Conservation (phyloP, 1,140 invertebrate species). For the Pseudomyrmex gracilis region DNA sequence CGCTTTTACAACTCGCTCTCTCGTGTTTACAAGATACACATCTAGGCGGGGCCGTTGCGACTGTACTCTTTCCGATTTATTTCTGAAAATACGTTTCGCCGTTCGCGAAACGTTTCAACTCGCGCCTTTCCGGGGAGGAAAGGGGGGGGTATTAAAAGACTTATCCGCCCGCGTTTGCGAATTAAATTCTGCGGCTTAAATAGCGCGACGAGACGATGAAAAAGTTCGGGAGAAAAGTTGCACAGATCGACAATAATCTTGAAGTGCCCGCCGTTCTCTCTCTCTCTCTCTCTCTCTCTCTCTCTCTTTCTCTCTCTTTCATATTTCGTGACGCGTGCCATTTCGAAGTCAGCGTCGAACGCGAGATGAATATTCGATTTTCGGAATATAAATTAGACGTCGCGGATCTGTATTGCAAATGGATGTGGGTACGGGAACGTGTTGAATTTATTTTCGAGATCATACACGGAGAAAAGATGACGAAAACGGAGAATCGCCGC, state of each 20-base stretch:
- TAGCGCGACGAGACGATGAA: neutral
- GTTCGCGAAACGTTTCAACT: neutral
- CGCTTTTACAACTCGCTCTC: slow-evolving; percentile 20
- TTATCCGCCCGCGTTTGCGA: neutral
- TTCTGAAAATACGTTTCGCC: slow-evolving; percentile 1
- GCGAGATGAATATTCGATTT: too few relatives aligned
- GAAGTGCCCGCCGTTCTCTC: neutral
- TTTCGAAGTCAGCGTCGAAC: too few relatives aligned
- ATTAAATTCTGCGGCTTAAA: neutral
- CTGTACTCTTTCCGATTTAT: neutral
- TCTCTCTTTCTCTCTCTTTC: too few relatives aligned
- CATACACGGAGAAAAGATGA: neutral
- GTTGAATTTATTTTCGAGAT: slow-evolving; percentile 32
- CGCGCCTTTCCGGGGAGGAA: too few relatives aligned
- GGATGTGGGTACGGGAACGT: neutral
- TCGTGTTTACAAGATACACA: slow-evolving; percentile 30
- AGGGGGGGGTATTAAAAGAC: slow-evolving; percentile 2
- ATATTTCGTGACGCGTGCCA: too few relatives aligned
- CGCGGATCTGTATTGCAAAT: slow-evolving; percentile 11
- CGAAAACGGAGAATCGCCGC: slow-evolving; percentile 4
- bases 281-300: too few relatives aligned
- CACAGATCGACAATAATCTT: neutral
- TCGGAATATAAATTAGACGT: slow-evolving; percentile 58
- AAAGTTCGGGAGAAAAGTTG: neutral
- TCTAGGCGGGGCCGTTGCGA: neutral